Percentiles rank a stretch among this genome's conserved stretches.
phyloP scores from a whole-genome alignment of 2,888 invertebrate genomes.

The Itoplectis maculator region DNA sequence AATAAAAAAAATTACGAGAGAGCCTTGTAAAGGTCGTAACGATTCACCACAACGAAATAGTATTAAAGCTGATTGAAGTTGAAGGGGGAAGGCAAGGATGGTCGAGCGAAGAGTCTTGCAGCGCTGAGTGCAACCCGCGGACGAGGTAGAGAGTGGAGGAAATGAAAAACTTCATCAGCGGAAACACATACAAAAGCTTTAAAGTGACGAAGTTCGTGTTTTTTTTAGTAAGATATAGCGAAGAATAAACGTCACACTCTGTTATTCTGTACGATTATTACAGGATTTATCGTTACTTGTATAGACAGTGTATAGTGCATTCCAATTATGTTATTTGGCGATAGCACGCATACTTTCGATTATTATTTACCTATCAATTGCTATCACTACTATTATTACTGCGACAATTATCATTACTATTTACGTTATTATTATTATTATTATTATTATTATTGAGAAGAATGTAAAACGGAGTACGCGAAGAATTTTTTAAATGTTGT shows the following conservation, averaged over 20 bases:
- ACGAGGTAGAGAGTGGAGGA: not conserved
- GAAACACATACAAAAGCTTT: constrained; percentile 68
- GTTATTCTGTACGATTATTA: constrained; percentile 64
- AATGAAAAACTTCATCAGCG: constrained; percentile 51
- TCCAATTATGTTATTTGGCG: constrained; percentile 70
- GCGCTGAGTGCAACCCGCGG: not conserved
- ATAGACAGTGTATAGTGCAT: constrained; percentile 76
- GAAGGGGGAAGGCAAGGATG: not conserved
- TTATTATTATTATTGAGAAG: constrained; percentile 46
- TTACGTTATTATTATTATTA: constrained; percentile 66
- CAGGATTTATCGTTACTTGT: constrained; percentile 70
- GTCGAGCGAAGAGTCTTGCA: not conserved
- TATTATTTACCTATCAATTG: constrained; percentile 48
- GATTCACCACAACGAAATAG: constrained; percentile 60
- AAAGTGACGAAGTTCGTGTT: constrained; percentile 64
- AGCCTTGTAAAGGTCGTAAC: constrained; percentile 57
- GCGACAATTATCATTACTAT: constrained; percentile 61
- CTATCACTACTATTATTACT: constrained; percentile 52
- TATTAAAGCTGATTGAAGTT: constrained; percentile 62
- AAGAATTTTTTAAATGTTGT: constrained; percentile 43
- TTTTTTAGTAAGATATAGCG: constrained; percentile 29
- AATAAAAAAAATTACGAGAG: constrained; percentile 5
- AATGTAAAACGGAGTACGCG: constrained; percentile 26
- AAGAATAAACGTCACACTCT: constrained; percentile 56
- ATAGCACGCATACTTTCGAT: constrained; percentile 56